Conservation (phyloP, 2,888 invertebrate genomes). For the Venustoraphidia nigricollis region DNA sequence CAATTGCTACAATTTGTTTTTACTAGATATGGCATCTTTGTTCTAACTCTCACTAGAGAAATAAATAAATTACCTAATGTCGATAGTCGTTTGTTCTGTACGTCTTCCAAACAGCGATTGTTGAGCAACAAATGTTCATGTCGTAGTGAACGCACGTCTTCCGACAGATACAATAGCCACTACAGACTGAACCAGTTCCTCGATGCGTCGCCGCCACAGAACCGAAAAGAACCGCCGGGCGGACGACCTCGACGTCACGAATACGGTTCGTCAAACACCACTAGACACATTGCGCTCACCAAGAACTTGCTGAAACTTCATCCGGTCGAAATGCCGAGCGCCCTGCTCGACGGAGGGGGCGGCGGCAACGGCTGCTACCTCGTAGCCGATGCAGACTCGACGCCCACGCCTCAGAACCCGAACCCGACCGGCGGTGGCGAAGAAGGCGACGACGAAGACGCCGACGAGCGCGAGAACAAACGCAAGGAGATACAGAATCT, state of each 20-base stretch:
- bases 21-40: too few species aligned
- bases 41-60: too few species aligned
- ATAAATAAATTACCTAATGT: too few species aligned
- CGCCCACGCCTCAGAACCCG: conserved; percentile 30
- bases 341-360: conserved; percentile 1
- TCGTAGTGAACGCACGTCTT: too few species aligned
- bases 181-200: too few species aligned
- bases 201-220: background rate
- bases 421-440: background rate
- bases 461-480: conserved; percentile 60
- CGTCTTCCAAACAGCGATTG: too few species aligned
- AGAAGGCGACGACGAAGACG: conserved; percentile 29
- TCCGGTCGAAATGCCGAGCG: conserved; percentile 33
- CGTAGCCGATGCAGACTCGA: conserved; percentile 30
- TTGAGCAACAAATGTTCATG: too few species aligned
- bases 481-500: conserved; percentile 71
- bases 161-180: too few species aligned
- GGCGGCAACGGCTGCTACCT: conserved; percentile 5
- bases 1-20: too few species aligned
- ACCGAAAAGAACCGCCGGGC: conserved; percentile 24
- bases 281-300: too few species aligned
- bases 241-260: conserved; percentile 17
- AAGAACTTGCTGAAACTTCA: conserved; percentile 27
- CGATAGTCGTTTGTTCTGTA: too few species aligned
- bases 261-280: too few species aligned